These are phyloP conservation scores for Therioaphis trifolii DNA, from an alignment of 2,888 invertebrate species.

Conservation along the genomic window DNA sequence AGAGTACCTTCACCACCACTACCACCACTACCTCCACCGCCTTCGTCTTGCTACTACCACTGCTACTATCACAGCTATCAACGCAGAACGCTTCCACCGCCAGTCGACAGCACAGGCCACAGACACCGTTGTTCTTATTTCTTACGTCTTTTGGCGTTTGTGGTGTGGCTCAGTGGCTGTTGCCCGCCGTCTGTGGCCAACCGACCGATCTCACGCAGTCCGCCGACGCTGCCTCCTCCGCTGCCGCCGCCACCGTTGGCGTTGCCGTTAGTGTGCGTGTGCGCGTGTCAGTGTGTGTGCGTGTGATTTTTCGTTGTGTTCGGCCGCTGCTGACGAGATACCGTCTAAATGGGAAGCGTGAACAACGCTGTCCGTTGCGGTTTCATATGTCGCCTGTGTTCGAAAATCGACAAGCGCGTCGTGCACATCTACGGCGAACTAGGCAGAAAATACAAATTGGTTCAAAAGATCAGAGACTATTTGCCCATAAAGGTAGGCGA, in stretches of 20 bases:
- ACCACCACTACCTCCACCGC: no score
- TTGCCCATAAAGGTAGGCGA: slow-evolving; percentile 81
- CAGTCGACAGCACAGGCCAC: no score
- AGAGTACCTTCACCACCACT: neutral
- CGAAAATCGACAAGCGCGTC: slow-evolving; percentile 85
- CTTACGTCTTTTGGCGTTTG: neutral
- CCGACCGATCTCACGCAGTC: slow-evolving; percentile 31
- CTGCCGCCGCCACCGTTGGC: neutral
- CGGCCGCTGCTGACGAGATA: slow-evolving; percentile 23
- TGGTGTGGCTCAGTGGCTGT: neutral
- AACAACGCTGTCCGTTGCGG: slow-evolving; percentile 84
- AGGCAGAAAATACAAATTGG: slow-evolving; percentile 79
- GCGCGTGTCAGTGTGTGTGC: neutral
- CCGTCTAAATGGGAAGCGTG: slow-evolving; percentile 79
- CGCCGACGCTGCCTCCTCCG: neutral
- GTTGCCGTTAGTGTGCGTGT: neutral
- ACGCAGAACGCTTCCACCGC: neutral
- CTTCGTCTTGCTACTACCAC: neutral
- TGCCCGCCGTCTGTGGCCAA: slow-evolving; percentile 1
- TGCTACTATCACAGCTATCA: neutral
- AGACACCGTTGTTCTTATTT: neutral
- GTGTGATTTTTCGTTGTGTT: slow-evolving; percentile 2
- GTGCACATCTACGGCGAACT: slow-evolving; percentile 86
- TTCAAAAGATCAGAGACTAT: slow-evolving; percentile 84
- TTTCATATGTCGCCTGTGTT: slow-evolving; percentile 86